Evolutionary conservation across 2,113 vertebrate genomes (phyloP), one percentile per base, ranked within the genome.

Genomic region (Podilymbus podiceps): DNA sequence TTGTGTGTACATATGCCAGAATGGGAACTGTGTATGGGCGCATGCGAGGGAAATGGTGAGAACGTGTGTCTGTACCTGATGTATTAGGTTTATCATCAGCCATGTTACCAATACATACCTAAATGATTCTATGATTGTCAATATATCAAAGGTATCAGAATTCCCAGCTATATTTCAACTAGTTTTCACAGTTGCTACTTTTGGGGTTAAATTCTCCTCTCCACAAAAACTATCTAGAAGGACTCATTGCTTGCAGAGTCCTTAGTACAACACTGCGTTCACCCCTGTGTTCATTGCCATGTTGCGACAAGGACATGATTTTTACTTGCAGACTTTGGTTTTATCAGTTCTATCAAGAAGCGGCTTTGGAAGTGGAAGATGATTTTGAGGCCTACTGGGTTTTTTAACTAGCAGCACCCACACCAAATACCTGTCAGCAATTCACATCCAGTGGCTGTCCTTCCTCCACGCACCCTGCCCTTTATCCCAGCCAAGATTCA

Each of bases 221-320:
- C 79, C 63, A 11, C 67, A 90, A 90, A 95, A 67, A 56, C 72
- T 90, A 88, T 85, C 92, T 89, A 92, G 81, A 95, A 91, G 59
- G 62, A 73, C n/a, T 95, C 58, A 88, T 88, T 77, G 76, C 58
- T 94, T 84, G 52, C 55, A 52, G 33, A 85, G 40, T 64, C 40
- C 92, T 92, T 78, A 90, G 63, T 58, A 88, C 53, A 55, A 55
- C 53, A 30, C 35, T 71, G 10, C 64, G 72, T 53, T 62, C 55
- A 88, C 66, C 72, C 92, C 50, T 79, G 9, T 38, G 38, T 38
- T 38, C 9, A 49, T 46, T 91, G n/a, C 86, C 84, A 76, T 58
- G 80, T 84, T 89, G 59, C 6, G 6, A 56, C 74, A 82, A 0
- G 5, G 75, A 73, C 22, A 15, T 40, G 25, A 71, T 67, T 64